Conservation (phyloP, 1,140 invertebrate species). For the Trichogramma pretiosum region DNA sequence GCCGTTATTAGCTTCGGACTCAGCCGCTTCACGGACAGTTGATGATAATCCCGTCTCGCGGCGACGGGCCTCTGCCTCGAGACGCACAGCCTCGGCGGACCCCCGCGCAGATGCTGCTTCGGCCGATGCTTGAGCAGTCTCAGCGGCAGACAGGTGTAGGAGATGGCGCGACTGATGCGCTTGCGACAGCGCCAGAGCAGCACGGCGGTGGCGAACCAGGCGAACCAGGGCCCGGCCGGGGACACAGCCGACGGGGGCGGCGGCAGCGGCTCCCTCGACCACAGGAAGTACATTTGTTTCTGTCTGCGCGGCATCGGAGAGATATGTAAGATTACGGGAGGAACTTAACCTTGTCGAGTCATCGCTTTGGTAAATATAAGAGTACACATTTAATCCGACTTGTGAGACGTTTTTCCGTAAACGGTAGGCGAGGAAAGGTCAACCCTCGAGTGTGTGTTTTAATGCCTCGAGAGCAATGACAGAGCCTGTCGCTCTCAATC, state of each 20-base stretch:
- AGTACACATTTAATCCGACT: too few species aligned
- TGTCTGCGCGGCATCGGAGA: too few species aligned
- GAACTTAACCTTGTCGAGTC: too few species aligned
- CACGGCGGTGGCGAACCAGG: slow-evolving; percentile 34
- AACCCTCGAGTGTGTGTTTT: too few species aligned
- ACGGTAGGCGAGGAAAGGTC: too few species aligned
- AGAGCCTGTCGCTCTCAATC: too few species aligned
- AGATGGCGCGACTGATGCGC: slow-evolving; percentile 26
- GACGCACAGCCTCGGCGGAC: slow-evolving; percentile 1
- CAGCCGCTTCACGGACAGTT: slow-evolving; percentile 4
- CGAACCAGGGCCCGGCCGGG: slow-evolving; percentile 34
- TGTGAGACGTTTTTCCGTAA: too few species aligned
- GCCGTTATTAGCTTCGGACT: neutral
- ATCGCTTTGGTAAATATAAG: too few species aligned
- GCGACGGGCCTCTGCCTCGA: neutral
- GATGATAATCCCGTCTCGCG: neutral
- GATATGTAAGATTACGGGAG: too few species aligned
- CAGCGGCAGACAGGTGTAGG: slow-evolving; percentile 27
- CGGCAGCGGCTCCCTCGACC: slow-evolving; percentile 27
- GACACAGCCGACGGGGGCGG: slow-evolving; percentile 22
- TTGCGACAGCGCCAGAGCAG: slow-evolving; percentile 34
- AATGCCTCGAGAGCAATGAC: too few species aligned
- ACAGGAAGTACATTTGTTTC: slow-evolving; percentile 38
- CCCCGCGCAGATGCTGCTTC: slow-evolving; percentile 11
- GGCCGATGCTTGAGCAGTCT: slow-evolving; percentile 24